Base-by-base conservation (phyloP, 1,140 invertebrate species). In the Agrypnia vestita region DNA sequence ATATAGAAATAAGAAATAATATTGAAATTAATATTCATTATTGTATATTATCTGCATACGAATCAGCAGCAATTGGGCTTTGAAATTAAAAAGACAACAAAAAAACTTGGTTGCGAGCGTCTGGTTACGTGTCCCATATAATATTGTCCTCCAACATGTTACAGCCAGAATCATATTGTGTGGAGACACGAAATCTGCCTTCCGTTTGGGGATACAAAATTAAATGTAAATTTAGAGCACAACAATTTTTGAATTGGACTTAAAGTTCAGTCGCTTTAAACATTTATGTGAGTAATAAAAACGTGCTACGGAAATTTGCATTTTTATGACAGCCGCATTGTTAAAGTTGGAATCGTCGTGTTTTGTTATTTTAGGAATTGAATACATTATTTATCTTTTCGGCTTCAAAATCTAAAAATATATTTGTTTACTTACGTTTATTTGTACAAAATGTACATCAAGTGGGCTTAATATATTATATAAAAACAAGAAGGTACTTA, bases 201-300 rank as follows among this genome's bases (percentile, higher is more conserved):
- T 21, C 67, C 17, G 3, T 49, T 47, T 44, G 43, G 67, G 46
- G n/a, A 12, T 47, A n/a, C 67, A 71, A 71, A 71, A 71, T 71
- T 71, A 71, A 71, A 71, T 71, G 67, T 17, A 21, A 71, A 71
- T 71, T 71, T 71, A n/a, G 67, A 49, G 46, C 13, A 49, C 43
- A 71, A 71, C 67, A 71, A 71, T 71, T 71, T 71, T 71, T 49
- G 67, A 49, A 47, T 49, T 19, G 67, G 67, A 44, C 35, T 15
- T 43, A 35, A 35, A 64, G 21, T 43, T 44, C n/a, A 44, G 25
- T 4, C n/a, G 43, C 43, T 64, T 13, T 47, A 35, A 71, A 71
- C 67, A 71, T 71, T 71, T 71, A 71, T 71, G 61, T 35, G n/a
- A 47, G n/a, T 17, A 71, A 19, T 71, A 46, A 49, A 71, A 71